phyloP scores from a whole-genome alignment of 2,113 vertebrate genomes.

The Picathartes gymnocephalus region DNA sequence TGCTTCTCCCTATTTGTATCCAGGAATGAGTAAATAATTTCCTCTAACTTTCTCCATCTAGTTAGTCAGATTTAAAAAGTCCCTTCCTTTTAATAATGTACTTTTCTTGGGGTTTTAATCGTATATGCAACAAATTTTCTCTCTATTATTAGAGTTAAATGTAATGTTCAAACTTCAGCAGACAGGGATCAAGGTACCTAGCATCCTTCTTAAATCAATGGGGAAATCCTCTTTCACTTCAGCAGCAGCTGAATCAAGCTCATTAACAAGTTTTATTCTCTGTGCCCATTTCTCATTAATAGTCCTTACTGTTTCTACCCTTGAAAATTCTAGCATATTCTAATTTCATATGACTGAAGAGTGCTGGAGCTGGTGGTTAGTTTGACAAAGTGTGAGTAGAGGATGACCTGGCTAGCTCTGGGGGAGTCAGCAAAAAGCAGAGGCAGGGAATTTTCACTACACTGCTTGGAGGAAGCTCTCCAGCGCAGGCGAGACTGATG shows the following conservation, averaged over 20 bases:
- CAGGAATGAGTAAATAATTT: neutral
- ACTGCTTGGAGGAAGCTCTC: neutral
- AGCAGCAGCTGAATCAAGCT: neutral
- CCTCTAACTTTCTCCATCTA: neutral
- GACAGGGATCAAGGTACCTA: neutral
- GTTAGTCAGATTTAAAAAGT: neutral
- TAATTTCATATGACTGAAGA: neutral
- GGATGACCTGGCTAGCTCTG: neutral
- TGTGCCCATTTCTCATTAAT: neutral
- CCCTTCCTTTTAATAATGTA: neutral
- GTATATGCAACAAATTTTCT: neutral
- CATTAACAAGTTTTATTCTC: neutral
- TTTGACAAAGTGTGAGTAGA: neutral
- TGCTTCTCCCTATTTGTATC: neutral
- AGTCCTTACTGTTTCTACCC: neutral
- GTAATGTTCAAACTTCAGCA: neutral
- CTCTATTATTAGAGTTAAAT: neutral
- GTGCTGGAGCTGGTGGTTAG: neutral
- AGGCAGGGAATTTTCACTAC: neutral
- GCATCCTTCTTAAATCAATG: neutral
- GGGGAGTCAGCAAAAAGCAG: neutral
- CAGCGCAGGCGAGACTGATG: accelerated
- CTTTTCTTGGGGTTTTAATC: neutral
- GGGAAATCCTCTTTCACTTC: neutral
- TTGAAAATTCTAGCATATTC: neutral